Percentiles rank a stretch among this genome's conserved stretches.
These are phyloP conservation scores for Lindbergichthys nudifrons DNA, from an alignment of 2,797 vertebrate species.

Conservation along the genomic window DNA sequence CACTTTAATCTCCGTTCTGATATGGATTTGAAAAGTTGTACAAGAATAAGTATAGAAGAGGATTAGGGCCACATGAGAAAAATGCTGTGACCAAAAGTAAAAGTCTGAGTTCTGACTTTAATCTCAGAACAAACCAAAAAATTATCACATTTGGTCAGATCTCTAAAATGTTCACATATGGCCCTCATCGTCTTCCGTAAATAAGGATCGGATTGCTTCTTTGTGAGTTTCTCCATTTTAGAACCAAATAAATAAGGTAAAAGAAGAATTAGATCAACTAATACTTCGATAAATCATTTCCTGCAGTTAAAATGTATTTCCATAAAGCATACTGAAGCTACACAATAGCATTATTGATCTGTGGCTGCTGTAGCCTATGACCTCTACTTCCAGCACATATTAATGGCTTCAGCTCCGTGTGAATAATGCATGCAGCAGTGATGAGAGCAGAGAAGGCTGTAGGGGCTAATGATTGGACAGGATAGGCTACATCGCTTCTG, in stretches of 20 bases:
- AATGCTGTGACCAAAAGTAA: too few relatives aligned
- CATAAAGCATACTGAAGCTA: background rate
- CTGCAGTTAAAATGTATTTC: slow-evolving; percentile 10
- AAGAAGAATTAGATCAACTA: slow-evolving; percentile 3
- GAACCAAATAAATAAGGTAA: background rate
- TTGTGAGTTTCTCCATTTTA: too few relatives aligned
- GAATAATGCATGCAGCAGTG: slow-evolving; percentile 48
- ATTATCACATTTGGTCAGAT: too few relatives aligned
- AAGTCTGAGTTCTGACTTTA: too few relatives aligned
- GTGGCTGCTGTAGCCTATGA: slow-evolving; percentile 28
- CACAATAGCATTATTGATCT: slow-evolving; percentile 49
- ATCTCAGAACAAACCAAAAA: too few relatives aligned
- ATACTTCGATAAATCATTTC: slow-evolving; percentile 25
- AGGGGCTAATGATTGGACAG: slow-evolving; percentile 6
- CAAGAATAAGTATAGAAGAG: background rate
- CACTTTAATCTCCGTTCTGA: background rate
- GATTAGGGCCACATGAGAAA: too few relatives aligned
- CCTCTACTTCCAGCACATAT: slow-evolving; percentile 28
- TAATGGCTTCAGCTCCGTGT: slow-evolving; percentile 40
- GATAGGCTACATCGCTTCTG: background rate
- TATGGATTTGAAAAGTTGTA: background rate
- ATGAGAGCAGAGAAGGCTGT: slow-evolving; percentile 28
- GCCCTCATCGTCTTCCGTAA: too few relatives aligned
- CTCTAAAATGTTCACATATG: too few relatives aligned
- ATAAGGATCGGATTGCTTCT: too few relatives aligned